Base-by-base conservation (phyloP, 2,113 vertebrate species). In the Ramphastos sulfuratus region DNA sequence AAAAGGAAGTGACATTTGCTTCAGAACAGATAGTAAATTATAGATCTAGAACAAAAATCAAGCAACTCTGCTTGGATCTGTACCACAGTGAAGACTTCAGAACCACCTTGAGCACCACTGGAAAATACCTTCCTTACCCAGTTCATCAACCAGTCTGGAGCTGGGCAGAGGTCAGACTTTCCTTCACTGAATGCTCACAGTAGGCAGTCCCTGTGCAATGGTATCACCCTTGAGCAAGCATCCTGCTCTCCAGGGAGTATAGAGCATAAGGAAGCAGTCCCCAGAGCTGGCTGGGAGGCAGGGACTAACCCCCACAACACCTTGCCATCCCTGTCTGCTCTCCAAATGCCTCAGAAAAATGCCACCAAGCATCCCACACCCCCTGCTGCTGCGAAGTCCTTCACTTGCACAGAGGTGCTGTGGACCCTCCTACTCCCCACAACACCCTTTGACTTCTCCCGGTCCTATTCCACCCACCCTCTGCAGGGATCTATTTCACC, bases 161-260 rank as follows among this genome's bases (percentile, higher is more conserved):
- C 33, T 66, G 30, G 31, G 54, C 60, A 67, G 16, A 72, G 28
- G 28, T 60, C 30, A 67, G 30, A 4, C 21, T 60, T 67, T 27
- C 27, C n/a, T 35, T 18, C 6, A 0, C n/a, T 33, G 52, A n/a
- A 3, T 6, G 42, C 14, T 60, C 25, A 39, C 46, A n/a, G 66
- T 12, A 56, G 60, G 21, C 50, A 52, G 23, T 23, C 50, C 50
- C 50, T 52, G 50, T 52, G 23, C 50, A 52, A 52, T 52, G 12
- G 50, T 24, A 10, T 52, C 23, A 52, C 50, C 50, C 21, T 52
- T 24, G 23, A 52, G 50, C 6, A 1, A 30, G 7, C 33, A 24
- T 33, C 14, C 7, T 0, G 0, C 7, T 35, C 15, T 4, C 39
- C 1, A 2, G 16, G 30, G 65, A n/a, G 15, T 0, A 0, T 0